Percentiles rank a stretch among this genome's conserved stretches.
These are phyloP conservation scores for Tarsius wallacei DNA, from an alignment of 2,797 vertebrate genomes.

Conservation along the genomic window DNA sequence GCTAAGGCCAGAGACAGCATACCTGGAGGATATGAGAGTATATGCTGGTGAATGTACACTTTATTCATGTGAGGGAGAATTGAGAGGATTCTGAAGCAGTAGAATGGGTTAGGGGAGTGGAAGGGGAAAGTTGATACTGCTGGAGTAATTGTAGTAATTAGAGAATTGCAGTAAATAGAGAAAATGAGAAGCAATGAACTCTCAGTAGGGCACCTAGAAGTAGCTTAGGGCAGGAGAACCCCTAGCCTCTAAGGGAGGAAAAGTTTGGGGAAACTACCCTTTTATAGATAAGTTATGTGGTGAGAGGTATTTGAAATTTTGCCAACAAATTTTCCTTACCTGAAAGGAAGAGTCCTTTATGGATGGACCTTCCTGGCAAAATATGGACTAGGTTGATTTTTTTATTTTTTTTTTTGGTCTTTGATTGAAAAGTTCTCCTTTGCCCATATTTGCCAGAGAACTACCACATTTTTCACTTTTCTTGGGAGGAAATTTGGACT, in stretches of 20 bases:
- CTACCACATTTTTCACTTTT: conserved; percentile 48
- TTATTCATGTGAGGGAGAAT: neutral
- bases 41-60: neutral
- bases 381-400: neutral
- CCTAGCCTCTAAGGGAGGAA: neutral
- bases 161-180: neutral
- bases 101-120: neutral
- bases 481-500: conserved; percentile 14
- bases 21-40: neutral
- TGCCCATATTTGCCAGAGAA: conserved; percentile 38
- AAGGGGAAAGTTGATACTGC: neutral
- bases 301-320: neutral
- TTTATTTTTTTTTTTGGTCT: neutral
- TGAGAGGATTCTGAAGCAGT: conserved; percentile 8
- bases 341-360: neutral
- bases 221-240: neutral
- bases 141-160: neutral
- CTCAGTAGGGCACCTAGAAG: neutral
- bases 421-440: neutral
- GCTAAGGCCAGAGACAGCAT: neutral
- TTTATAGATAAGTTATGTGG: neutral
- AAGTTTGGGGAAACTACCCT: neutral
- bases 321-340: neutral
- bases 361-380: conserved; percentile 30
- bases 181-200: neutral